Base-by-base conservation (phyloP, 2,888 invertebrate species). In the Ornithoptera alexandrae region DNA sequence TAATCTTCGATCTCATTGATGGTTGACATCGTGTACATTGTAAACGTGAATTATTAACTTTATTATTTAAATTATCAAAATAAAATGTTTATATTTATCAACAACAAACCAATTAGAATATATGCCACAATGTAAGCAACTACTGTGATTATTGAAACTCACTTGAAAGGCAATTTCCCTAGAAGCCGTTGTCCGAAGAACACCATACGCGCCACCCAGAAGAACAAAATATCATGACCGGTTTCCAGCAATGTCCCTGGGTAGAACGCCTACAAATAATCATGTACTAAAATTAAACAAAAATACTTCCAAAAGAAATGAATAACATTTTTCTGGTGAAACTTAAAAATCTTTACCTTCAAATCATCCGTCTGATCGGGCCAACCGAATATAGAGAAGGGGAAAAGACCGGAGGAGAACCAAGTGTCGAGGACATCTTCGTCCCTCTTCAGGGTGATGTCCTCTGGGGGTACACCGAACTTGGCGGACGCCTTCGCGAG, bases 181-280 rank as follows among this genome's bases (percentile, higher is more conserved):
- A 97, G 92, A n/a, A 99, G 91, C 76, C 97, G 95, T 77, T 96
- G 96, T 0, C 98, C 98, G 79, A 99, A 95, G 95, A 99, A 99
- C 0, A 99, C 99, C 99, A 99, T 99, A 72, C 99, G 94, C 0
- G 99, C 99, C 6, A 99, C 99, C 99, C 99, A 99, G 93, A 99
- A 99, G 94, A 99, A 99, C 62, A 99, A 87, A 80, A 99, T 99
- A 81, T 97, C 99, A 84, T 99, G 98, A 0, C 99, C 99, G 0
- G 99, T 99, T 91, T 99, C 99, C 77, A 99, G 92, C 61, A 99
- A 86, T 0, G 96, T 95, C 0, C 97, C 96, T 0, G 99, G 99
- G 92, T 98, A 99, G 90, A 97, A 98, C 0, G 95, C 94, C 85
- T 96, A 84, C 46, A 95, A 83, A 69, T 22, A 50, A 60, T 39